Evolutionary conservation across 2,888 invertebrate genomes (phyloP), one percentile per base, ranked within the genome.

Genomic region (Drosophila neoperkinsi): DNA sequence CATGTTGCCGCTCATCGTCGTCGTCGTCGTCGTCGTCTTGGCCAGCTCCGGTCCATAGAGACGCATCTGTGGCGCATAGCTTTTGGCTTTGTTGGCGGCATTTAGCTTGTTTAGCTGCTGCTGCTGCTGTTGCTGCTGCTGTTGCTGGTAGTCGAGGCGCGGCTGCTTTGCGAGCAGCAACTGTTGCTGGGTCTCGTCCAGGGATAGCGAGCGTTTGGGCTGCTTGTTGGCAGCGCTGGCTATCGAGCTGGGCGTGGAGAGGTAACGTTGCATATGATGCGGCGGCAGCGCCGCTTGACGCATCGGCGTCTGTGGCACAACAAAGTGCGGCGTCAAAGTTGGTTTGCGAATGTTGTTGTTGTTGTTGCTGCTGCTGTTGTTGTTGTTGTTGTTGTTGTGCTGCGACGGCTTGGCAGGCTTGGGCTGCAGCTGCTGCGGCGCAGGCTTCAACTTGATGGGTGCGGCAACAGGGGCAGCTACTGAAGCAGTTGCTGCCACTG

Each of bases 151-250:
- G 4, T 92, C 92, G 11, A 90, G n/a, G 46, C 91, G 90, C n/a
- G 86, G 88, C 13, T 92, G 92, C 59, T 91, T 91, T 2, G 74
- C 63, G 31, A 81, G 77, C 51, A 55, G 57, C 53, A 71, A 75
- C 2, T 53, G 62, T 53, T 73, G 79, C 46, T 65, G 82, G 0
- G 83, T 65, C 6, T 93, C 91, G 56, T 93, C 93, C n/a, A 93
- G 74, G 7, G 92, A 92, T 0, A 90, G 77, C 0, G 93, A 92
- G 1, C 93, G 86, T 72, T 93, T 93, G 0, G 82, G 79, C 49
- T 91, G 91, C 73, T 93, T 91, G 65, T 92, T 92, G 33, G 91
- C 91, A 3, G 91, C 78, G 76, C 93, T 93, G 51, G 93, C 93
- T 46, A 93, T 93, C 25, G 93, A 92, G 2, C 91, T 84, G 59